Evolutionary conservation across 2,113 vertebrate species (phyloP), one percentile per base, ranked within the genome.

Genomic region (Engystomops pustulosus): DNA sequence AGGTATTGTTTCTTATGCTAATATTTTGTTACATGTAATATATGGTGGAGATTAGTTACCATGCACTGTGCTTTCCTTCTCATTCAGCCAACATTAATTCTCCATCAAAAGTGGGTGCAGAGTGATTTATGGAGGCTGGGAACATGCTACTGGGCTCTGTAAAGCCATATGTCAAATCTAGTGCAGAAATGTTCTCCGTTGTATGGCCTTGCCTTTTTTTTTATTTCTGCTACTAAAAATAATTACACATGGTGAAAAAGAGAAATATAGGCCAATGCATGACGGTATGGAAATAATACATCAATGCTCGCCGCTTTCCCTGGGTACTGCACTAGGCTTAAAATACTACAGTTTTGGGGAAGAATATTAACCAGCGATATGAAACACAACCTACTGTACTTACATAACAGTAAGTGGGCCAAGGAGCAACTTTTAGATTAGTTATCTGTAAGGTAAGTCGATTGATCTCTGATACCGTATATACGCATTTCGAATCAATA

Each of bases 1-100:
- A 85, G 83, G 75, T 85, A 85, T 85, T 85, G 83, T 85, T 85
- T 79, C 74, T 79, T 85, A 69, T 60, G 83, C 75, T 85, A 85
- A 85, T 70, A 85, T 79, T 79, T 79, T 85, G 74, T 85, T 70
- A 55, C 62, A 79, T 60, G 74, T 70, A 69, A 69, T 85, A 58
- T 85, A 78, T 79, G 75, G 60, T 55, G 34, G 36, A 60, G 76
- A 79, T 85, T 79, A 79, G 74, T 78, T 79, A 79, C 74, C 71
- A 85, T 85, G 17, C 65, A 23, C 83, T 69, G 62, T 53, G 75
- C 62, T 85, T 79, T 79, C 47, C 25, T 69, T 85, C 67, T 44
- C 62, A 85, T 70, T 79, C 74, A 45, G 18, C 47, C 30, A 68
- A 62, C 65, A 79, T 85, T 79, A 79, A 79, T 79, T 85, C 60